Conservation (phyloP, 35 echinoderm and acorn worm species). For the Chiridota heheva region DNA sequence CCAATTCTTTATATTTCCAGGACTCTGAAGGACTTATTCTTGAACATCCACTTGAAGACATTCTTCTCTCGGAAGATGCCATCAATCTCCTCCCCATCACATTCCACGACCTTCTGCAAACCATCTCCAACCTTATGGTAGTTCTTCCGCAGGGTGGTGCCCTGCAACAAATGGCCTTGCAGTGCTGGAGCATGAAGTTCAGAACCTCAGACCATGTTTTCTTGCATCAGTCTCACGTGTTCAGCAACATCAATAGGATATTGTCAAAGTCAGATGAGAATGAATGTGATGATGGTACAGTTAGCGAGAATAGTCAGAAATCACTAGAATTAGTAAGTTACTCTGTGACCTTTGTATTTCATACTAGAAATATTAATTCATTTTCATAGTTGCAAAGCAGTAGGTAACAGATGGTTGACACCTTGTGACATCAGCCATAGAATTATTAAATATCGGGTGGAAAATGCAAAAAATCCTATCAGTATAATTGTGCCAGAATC, state of each 20-base stretch:
- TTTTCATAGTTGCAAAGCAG: no score
- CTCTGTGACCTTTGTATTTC: no score
- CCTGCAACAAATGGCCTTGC: slow-evolving; percentile 90
- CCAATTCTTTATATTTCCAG: slow-evolving; percentile 16
- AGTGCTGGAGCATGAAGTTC: slow-evolving; percentile 94
- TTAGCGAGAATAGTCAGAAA: slow-evolving; percentile 41
- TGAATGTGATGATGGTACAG: slow-evolving; percentile 62
- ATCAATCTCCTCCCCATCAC: slow-evolving; percentile 71
- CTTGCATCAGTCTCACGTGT: slow-evolving; percentile 93
- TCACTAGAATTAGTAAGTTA: no score
- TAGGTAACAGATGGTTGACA: no score
- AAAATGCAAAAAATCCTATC: no score
- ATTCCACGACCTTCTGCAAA: slow-evolving; percentile 91
- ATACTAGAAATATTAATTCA: no score
- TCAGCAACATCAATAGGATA: slow-evolving; percentile 98
- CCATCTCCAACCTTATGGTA: slow-evolving; percentile 91
- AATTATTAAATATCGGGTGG: no score
- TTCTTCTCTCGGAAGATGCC: slow-evolving; percentile 82
- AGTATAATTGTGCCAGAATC: no score
- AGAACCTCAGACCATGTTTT: slow-evolving; percentile 86
- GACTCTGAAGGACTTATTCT: slow-evolving; percentile 86
- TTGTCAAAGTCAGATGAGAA: slow-evolving; percentile 82
- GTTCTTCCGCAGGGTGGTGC: slow-evolving; percentile 85
- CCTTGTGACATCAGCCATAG: no score
- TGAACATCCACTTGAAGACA: slow-evolving; percentile 90